Evolutionary conservation across 2,113 vertebrate species (phyloP), one percentile per base, ranked within the genome.

Genomic region (Fregata magnificens): DNA sequence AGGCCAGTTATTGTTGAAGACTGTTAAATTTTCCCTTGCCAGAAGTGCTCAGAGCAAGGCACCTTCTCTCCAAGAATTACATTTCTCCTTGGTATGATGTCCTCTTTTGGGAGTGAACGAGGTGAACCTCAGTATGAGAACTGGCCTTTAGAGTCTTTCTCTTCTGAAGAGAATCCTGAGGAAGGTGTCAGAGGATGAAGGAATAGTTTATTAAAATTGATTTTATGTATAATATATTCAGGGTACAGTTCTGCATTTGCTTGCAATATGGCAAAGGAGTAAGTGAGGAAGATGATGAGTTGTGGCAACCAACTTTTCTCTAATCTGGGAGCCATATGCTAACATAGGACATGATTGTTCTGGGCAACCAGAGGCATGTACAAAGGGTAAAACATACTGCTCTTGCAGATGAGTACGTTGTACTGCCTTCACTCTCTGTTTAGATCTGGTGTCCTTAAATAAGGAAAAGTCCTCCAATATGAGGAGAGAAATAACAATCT

Each of bases 311-410:
- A 81, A 70, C 13, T 45, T 71, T 71, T 50, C 63, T 45, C 73
- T 93, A 53, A 82, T 79, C 66, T 96, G 86, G 65, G 53, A 95
- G 45, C 90, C 88, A 86, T 86, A 90, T 93, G 74, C 74, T 93
- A 61, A 25, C 10, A 40, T 4, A 45, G 62, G 45, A 66, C 0
- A 1, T 62, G 62, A 79, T 59, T 13, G 16, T 40, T 85, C 69
- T 85, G 82, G 63, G 72, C 80, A 91, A 58, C 31, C 58, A 73
- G 82, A 88, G 25, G 31, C 38, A 29, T 24, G 36, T 50, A 73
- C 45, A 69, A 62, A 77, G 25, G 34, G 50, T 81, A 62, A 86
- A 86, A 58, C n/a, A 50, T 3, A 9, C 55, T 67, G 59, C 55
- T 78, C n/a, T 55, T 77, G 34, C 42, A 74, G 38, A 34, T 17